Conservation (phyloP, 64 coral and sea anemone species). For the Montipora efflorescens region DNA sequence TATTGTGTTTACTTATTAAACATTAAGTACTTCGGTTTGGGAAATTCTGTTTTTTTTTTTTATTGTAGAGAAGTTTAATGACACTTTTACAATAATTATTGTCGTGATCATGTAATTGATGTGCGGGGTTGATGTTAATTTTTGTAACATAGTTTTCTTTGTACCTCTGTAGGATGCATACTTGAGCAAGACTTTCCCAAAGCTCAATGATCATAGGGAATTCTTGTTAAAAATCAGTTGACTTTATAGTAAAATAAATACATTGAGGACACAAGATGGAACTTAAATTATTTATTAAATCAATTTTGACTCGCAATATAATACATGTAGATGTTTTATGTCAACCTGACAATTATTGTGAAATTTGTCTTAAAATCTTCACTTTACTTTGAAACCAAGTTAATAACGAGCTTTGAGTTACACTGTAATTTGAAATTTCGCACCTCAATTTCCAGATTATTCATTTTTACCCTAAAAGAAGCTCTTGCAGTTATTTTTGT, state of each 20-base stretch:
- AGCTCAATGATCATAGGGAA: background rate
- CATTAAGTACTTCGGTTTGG: too few species aligned
- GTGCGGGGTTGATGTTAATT: background rate
- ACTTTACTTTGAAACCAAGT: too few species aligned
- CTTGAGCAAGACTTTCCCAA: conserved; percentile 40
- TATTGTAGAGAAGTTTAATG: too few species aligned
- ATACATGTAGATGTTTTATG: too few species aligned
- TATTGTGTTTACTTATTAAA: too few species aligned
- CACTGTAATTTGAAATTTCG: background rate
- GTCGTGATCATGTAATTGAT: too few species aligned
- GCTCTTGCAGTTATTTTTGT: background rate
- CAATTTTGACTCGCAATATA: background rate
- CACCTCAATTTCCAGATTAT: background rate
- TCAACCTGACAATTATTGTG: background rate
- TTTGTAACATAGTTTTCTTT: conserved; percentile 7
- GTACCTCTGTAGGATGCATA: conserved; percentile 52
- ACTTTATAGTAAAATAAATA: background rate
- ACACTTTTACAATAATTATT: too few species aligned
- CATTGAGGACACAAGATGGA: background rate
- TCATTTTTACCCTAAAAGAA: background rate
- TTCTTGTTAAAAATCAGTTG: background rate
- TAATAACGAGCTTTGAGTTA: too few species aligned
- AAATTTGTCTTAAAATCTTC: background rate
- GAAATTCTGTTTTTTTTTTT: too few species aligned
- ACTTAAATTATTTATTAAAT: background rate